A percentile compares a stretch with the other conserved stretches of the same genome.
phyloP scores from a whole-genome alignment of 1,140 invertebrate genomes.

The Linepithema humile region DNA sequence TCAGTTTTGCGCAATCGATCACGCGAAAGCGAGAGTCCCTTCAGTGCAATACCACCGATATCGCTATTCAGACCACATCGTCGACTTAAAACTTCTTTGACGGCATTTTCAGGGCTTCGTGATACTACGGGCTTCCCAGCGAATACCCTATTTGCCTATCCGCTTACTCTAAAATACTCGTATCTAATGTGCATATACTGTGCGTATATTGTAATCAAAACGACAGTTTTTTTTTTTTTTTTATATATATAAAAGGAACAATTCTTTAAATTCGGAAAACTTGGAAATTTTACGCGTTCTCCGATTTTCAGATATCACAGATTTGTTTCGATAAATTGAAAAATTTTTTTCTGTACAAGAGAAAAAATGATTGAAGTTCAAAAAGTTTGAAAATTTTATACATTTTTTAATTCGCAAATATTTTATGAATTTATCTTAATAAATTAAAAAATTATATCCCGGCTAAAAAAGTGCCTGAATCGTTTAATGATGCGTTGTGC shows the following conservation, averaged over 20 bases:
- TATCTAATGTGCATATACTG: slow-evolving; percentile 37
- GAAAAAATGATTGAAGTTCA: too few species aligned
- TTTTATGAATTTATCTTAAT: too few species aligned
- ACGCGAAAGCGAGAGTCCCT: slow-evolving; percentile 48
- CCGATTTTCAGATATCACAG: neutral
- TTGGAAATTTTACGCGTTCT: neutral
- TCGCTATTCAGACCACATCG: slow-evolving; percentile 50
- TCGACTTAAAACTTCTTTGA: slow-evolving; percentile 68
- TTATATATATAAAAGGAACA: neutral
- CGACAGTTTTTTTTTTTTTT: neutral
- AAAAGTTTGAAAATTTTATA: too few species aligned
- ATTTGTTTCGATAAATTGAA: too few species aligned
- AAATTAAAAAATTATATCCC: neutral
- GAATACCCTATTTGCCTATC: slow-evolving; percentile 69
- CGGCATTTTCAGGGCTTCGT: slow-evolving; percentile 63
- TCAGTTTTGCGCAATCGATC: slow-evolving; percentile 9
- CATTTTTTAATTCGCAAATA: too few species aligned
- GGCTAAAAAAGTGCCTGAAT: neutral
- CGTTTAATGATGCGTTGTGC: neutral
- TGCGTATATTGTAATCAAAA: neutral
- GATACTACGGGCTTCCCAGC: slow-evolving; percentile 66
- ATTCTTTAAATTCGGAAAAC: neutral
- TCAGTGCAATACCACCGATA: slow-evolving; percentile 56
- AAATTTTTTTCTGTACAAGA: too few species aligned
- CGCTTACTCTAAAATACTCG: slow-evolving; percentile 64